phyloP scores from a whole-genome alignment of 2,888 invertebrate genomes.

The Catocala sponsa region DNA sequence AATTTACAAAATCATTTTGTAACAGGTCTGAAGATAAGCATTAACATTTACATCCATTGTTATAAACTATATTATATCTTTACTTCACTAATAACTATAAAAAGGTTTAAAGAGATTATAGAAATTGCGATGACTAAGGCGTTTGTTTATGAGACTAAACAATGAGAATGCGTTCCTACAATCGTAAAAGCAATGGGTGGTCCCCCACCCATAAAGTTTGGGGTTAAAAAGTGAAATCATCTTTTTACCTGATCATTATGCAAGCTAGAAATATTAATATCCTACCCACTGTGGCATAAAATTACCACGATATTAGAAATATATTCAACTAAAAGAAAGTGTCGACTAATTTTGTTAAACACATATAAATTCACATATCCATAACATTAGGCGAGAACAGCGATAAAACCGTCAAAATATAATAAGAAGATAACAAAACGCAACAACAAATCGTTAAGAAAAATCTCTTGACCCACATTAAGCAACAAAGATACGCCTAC shows the following conservation, averaged over 20 bases:
- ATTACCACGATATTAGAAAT: constrained; percentile 24
- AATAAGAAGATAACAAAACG: constrained; percentile 51
- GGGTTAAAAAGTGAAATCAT: constrained; percentile 52
- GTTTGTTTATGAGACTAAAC: constrained; percentile 65
- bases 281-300: constrained; percentile 22
- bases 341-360: constrained; percentile 44
- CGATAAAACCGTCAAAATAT: constrained; percentile 56
- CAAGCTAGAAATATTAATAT: constrained; percentile 32
- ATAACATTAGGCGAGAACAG: constrained; percentile 39
- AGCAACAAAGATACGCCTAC: constrained; percentile 52
- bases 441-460: constrained; percentile 57
- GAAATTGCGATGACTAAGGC: constrained; percentile 66
- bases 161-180: constrained; percentile 66
- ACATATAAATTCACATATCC: constrained; percentile 39
- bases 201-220: constrained; percentile 46
- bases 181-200: constrained; percentile 63
- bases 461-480: constrained; percentile 63
- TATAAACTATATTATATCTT: constrained; percentile 26
- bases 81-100: constrained; percentile 43
- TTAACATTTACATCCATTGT: constrained; percentile 38
- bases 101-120: constrained; percentile 55
- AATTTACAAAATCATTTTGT: constrained; percentile 3
- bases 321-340: constrained; percentile 15
- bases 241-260: constrained; percentile 45
- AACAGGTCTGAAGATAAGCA: constrained; percentile 28